Conservation (phyloP, 2,888 invertebrate genomes). For the Chloromyia formosa region DNA sequence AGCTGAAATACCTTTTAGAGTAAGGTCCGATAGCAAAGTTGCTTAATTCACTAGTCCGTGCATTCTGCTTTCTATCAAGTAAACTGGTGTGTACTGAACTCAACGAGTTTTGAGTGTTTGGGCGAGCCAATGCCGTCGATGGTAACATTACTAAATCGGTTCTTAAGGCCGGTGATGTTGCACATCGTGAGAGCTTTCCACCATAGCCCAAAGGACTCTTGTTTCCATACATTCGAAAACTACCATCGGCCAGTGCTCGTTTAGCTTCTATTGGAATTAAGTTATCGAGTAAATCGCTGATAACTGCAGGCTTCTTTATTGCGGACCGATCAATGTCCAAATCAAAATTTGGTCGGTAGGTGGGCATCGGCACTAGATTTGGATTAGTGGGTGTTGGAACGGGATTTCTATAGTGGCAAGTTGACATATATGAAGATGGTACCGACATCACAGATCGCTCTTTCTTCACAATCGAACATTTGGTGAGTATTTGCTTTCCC, state of each 20-base stretch:
- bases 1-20: constrained; percentile 56
- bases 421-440: neutral
- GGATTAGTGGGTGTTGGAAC: neutral
- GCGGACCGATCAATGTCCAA: neutral
- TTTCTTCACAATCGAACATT: constrained; percentile 53
- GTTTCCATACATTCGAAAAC: constrained; percentile 6
- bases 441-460: constrained; percentile 6
- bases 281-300: constrained; percentile 6
- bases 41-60: constrained; percentile 11
- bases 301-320: constrained; percentile 11
- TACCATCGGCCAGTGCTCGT: constrained; percentile 10
- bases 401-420: neutral
- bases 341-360: constrained; percentile 24
- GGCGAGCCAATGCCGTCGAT: neutral
- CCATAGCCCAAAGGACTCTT: constrained; percentile 11
- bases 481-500: constrained; percentile 60
- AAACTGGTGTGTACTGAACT: neutral
- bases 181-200: constrained; percentile 7
- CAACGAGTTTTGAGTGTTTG: constrained; percentile 11
- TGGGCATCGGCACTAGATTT: constrained; percentile 19
- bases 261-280: constrained; percentile 22
- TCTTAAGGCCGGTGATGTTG: constrained; percentile 4
- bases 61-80: constrained; percentile 3
- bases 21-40: neutral
- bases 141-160: neutral